These are phyloP conservation scores for Poeciliopsis presidionis DNA, from an alignment of 2,797 vertebrate species.

Conservation along the genomic window DNA sequence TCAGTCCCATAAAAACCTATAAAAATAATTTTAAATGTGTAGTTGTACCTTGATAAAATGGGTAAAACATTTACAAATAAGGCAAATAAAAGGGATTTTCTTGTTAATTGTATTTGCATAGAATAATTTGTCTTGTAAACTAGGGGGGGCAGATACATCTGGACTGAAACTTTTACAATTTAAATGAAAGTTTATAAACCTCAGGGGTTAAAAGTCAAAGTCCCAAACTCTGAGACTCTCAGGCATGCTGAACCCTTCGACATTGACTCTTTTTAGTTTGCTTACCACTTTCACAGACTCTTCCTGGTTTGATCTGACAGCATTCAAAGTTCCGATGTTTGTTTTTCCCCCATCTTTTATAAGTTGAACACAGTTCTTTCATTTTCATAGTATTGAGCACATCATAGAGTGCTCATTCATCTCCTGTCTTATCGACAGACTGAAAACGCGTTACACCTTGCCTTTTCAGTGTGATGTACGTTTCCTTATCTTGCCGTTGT, in stretches of 20 bases:
- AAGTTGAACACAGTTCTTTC: conserved; percentile 45
- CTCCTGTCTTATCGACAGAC: conserved; percentile 3
- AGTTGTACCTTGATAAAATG: neutral
- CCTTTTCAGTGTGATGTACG: conserved; percentile 19
- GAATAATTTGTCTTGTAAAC: neutral
- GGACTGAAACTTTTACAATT: neutral
- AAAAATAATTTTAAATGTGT: neutral
- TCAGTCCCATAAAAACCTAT: neutral
- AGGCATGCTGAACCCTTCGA: conserved; percentile 18
- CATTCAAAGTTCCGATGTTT: conserved; percentile 28
- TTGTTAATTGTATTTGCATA: neutral
- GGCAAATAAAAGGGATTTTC: neutral
- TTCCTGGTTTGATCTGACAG: conserved; percentile 29
- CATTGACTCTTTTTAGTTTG: conserved; percentile 19
- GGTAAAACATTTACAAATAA: neutral
- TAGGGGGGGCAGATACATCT: too few species aligned
- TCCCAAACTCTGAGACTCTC: conserved; percentile 51
- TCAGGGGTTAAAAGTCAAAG: conserved; percentile 57
- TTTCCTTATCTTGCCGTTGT: conserved; percentile 45
- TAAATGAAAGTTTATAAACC: neutral
- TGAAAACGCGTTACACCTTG: conserved; percentile 6
- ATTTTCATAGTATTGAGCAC: conserved; percentile 38
- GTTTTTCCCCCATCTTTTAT: conserved; percentile 33
- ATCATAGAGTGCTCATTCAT: neutral
- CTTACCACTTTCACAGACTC: conserved; percentile 48